phyloP scores from a whole-genome alignment of 2,797 vertebrate genomes.

The Coendou prehensilis region DNA sequence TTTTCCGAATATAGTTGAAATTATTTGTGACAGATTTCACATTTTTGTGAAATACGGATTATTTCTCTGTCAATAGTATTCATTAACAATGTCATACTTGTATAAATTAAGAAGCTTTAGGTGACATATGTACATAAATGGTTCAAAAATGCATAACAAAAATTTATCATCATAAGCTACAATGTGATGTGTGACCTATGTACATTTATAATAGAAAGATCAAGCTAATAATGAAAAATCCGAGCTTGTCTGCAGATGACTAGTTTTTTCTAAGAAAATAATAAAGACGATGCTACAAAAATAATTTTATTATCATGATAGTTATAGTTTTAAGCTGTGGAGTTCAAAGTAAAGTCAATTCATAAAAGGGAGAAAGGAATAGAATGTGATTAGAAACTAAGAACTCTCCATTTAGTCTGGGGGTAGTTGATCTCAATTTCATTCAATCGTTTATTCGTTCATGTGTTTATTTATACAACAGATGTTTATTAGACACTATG shows the following conservation, averaged over 20 bases:
- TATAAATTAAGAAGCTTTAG: background rate
- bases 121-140: background rate
- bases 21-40: background rate
- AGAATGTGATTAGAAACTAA: background rate
- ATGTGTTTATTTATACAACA: background rate
- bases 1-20: slow-evolving; percentile 30
- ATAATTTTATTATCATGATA: background rate
- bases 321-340: background rate
- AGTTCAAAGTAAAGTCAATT: background rate
- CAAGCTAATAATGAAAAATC: background rate
- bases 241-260: background rate
- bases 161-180: background rate
- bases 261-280: background rate
- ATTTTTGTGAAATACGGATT: background rate
- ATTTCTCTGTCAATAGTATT: background rate
- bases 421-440: background rate
- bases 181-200: background rate
- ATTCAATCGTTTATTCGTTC: slow-evolving; percentile 19
- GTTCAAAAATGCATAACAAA: slow-evolving; percentile 49
- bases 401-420: background rate
- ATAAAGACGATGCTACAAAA: background rate
- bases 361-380: background rate
- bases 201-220: background rate
- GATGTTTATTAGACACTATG: background rate
- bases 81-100: background rate